Base-by-base conservation (phyloP, 35 echinoderm and acorn worm species). In the Eucidaris tribuloides region DNA sequence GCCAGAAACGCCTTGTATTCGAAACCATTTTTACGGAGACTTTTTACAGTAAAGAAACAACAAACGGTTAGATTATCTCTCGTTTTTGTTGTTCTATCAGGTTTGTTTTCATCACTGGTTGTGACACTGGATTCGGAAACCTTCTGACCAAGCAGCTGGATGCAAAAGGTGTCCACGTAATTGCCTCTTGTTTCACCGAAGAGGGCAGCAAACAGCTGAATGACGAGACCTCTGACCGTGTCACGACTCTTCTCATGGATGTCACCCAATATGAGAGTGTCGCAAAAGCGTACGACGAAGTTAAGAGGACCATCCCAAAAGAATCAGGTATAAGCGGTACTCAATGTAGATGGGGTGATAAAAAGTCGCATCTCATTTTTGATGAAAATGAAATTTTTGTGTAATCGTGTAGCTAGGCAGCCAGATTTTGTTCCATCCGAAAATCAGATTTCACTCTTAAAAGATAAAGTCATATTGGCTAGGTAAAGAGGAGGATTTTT, bases 101-200 rank as follows among this genome's bases (percentile, higher is more conserved):
- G 48, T 94, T 86, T 82, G 87, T 94, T 4, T 64, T 90, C 18
- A 90, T 90, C 22, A 94, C 92, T 20, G 92, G 92, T 7, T 94
- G 92, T 57, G 92, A 94, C 42, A 70, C 87, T 19, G 92, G 92
- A 3, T 90, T 94, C 63, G 92, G 92, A 13, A 89, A 94, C 25
- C 24, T 58, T 23, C 46, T 94, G 36, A 82, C 87, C 45, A 89
- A 81, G 48, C 62, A 86, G 20, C 41, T 94, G 24, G 86, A 90
- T 52, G 25, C 31, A 45, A 88, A 84, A 29, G 86, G 91, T 18
- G 52, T 88, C 31, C 71, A 84, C 44, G 91, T 94, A 32, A 85
- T 94, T 36, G 92, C 92, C 17, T 31, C 85, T 4, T 94, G 91
- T 56, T 79, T 83, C 18, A 94, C 86, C n/a, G 46, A 83, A 27